phyloP scores from a whole-genome alignment of 2,797 vertebrate species.

The Dryobates pubescens region DNA sequence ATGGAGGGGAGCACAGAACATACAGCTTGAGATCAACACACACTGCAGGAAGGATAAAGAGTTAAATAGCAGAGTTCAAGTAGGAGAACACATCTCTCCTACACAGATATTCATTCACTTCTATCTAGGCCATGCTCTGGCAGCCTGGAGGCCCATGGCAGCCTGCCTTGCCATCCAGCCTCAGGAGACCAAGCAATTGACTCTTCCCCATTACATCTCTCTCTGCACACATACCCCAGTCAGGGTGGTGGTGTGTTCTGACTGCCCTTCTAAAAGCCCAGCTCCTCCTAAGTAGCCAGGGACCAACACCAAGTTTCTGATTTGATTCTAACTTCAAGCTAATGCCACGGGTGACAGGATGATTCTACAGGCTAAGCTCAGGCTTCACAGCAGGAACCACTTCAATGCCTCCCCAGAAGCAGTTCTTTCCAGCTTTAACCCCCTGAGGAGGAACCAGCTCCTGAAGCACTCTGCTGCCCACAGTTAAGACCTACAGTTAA shows the following conservation, averaged over 20 bases:
- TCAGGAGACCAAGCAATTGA: not conserved
- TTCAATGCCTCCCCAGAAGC: not conserved
- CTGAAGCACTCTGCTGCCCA: fast-evolving
- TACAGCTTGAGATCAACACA: not conserved
- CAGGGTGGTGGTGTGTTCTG: not conserved
- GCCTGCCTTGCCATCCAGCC: not conserved
- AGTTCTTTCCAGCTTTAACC: not conserved
- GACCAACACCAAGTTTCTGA: not conserved
- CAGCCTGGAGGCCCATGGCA: not conserved
- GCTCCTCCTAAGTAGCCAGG: not conserved
- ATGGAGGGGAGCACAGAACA: not conserved
- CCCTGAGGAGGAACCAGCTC: fast-evolving
- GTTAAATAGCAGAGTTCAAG: not conserved
- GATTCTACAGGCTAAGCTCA: not conserved
- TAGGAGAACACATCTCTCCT: not conserved
- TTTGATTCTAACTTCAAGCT: not conserved
- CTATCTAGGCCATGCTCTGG: not conserved
- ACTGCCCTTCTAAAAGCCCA: not conserved
- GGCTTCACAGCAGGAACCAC: not conserved
- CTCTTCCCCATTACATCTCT: not conserved
- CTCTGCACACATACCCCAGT: not conserved
- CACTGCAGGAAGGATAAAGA: not conserved
- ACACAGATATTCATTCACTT: not conserved
- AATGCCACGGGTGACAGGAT: not conserved
- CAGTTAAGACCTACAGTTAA: not conserved